Percentiles rank a stretch among this genome's conserved stretches.
phyloP scores from a whole-genome alignment of 2,113 vertebrate genomes.

The Onychorhynchus coronatus region DNA sequence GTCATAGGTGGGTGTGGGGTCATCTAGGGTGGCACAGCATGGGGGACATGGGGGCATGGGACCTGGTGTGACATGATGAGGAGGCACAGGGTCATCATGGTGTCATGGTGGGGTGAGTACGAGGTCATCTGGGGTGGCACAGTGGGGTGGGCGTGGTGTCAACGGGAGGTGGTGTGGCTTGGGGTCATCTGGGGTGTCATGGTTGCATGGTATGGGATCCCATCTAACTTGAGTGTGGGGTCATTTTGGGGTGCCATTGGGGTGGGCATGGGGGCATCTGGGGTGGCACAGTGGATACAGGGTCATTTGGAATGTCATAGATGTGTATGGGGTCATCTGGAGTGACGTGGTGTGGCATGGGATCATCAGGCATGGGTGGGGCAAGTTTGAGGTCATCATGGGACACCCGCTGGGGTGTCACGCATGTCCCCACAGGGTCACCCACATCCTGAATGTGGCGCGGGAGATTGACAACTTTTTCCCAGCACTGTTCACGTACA shows the following conservation, averaged over 20 bases:
- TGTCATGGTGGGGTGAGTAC: rapidly evolving
- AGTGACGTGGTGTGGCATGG: neutral
- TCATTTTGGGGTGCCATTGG: too few species aligned
- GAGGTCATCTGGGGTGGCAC: neutral
- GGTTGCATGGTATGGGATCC: neutral
- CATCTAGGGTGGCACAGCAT: neutral
- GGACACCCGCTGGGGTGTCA: neutral
- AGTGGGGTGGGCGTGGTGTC: neutral
- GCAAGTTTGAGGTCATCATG: neutral
- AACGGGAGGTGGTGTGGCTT: too few species aligned
- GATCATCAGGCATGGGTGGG: too few species aligned
- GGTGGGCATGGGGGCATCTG: neutral
- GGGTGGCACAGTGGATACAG: neutral
- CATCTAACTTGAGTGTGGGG: neutral
- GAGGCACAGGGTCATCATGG: neutral
- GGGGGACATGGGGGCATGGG: too few species aligned
- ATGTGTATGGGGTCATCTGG: neutral
- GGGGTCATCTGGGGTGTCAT: neutral
- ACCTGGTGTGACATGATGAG: neutral
- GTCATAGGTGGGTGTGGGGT: neutral
- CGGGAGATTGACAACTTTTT: slow-evolving; percentile 98
- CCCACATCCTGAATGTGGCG: slow-evolving; percentile 93
- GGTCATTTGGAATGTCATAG: neutral
- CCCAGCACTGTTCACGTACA: slow-evolving; percentile 89
- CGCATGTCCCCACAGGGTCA: slow-evolving; percentile 71